phyloP scores from a whole-genome alignment of 2,113 vertebrate species.

The Labeo catla region DNA sequence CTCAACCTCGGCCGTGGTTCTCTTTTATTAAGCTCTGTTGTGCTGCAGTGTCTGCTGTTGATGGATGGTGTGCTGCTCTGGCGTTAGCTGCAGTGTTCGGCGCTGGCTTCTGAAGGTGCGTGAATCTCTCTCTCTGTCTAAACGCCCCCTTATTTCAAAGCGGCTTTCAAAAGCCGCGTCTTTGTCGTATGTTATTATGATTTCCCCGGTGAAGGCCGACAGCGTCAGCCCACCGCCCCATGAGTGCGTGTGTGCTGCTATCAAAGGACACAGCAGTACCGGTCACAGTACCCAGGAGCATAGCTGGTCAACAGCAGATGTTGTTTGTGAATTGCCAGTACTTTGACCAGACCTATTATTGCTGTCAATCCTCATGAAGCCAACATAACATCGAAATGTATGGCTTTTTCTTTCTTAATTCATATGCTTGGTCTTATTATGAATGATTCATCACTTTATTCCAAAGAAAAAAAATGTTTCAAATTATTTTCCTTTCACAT shows the following conservation, averaged over 20 bases:
- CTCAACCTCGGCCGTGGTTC: background rate
- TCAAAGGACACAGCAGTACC: background rate
- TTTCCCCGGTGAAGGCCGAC: slow-evolving; percentile 28
- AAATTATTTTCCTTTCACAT: too few species aligned
- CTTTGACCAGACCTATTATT: background rate
- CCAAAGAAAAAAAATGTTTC: too few species aligned
- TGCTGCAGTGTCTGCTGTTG: slow-evolving; percentile 36
- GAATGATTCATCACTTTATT: too few species aligned
- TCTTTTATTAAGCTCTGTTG: slow-evolving; percentile 18
- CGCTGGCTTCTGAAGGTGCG: slow-evolving; percentile 10
- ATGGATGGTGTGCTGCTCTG: slow-evolving; percentile 29
- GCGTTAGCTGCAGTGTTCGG: slow-evolving; percentile 13
- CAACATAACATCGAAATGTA: background rate
- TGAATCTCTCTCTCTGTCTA: slow-evolving; percentile 32
- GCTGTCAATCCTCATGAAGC: background rate
- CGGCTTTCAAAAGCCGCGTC: slow-evolving; percentile 23
- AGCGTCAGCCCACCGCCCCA: background rate
- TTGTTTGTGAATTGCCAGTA: background rate
- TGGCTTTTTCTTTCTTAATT: background rate
- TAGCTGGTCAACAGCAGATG: slow-evolving; percentile 1
- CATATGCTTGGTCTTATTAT: background rate
- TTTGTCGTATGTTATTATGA: slow-evolving; percentile 39
- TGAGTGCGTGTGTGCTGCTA: background rate
- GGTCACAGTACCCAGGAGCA: slow-evolving; percentile 13
- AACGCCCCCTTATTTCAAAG: slow-evolving; percentile 28